Percentiles rank a stretch among this genome's conserved stretches.
Conservation (phyloP, 2,797 vertebrate species). For the Linurgus olivaceus region DNA sequence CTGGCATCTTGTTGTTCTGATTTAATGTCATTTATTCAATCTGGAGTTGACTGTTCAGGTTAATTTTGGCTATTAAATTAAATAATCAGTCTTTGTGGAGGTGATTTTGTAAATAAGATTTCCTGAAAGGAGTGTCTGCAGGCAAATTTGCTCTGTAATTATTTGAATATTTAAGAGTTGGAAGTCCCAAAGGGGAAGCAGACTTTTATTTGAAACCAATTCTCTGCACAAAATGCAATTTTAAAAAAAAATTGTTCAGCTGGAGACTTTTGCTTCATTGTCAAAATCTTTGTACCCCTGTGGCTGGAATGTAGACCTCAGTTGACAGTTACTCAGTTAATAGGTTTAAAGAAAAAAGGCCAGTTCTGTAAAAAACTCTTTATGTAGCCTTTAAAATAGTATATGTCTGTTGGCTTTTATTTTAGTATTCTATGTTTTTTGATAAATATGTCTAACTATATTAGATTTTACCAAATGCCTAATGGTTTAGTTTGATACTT, state of each 20-base stretch:
- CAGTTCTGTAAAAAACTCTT: background rate
- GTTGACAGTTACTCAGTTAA: background rate
- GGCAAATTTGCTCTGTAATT: slow-evolving; percentile 36
- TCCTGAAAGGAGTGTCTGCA: slow-evolving; percentile 47
- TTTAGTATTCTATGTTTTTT: background rate
- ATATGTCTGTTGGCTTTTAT: background rate
- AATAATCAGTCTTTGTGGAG: slow-evolving; percentile 22
- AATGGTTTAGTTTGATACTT: background rate
- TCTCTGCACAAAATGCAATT: background rate
- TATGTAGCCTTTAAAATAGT: background rate
- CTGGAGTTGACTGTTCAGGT: slow-evolving; percentile 2
- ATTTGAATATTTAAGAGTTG: slow-evolving; percentile 31
- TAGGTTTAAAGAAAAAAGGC: background rate
- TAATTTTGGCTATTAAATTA: slow-evolving; percentile 51
- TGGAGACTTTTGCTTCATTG: background rate
- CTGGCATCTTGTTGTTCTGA: background rate
- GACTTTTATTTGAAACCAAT: slow-evolving; percentile 13
- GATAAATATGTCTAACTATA: background rate
- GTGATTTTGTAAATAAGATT: slow-evolving; percentile 32
- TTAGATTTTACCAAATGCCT: background rate
- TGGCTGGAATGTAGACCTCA: background rate
- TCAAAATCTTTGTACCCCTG: background rate
- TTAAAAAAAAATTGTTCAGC: background rate
- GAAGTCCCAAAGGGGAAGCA: slow-evolving; percentile 30
- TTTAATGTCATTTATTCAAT: slow-evolving; percentile 28